Conservation (phyloP, 2,888 invertebrate species). For the Axea sp. region DNA sequence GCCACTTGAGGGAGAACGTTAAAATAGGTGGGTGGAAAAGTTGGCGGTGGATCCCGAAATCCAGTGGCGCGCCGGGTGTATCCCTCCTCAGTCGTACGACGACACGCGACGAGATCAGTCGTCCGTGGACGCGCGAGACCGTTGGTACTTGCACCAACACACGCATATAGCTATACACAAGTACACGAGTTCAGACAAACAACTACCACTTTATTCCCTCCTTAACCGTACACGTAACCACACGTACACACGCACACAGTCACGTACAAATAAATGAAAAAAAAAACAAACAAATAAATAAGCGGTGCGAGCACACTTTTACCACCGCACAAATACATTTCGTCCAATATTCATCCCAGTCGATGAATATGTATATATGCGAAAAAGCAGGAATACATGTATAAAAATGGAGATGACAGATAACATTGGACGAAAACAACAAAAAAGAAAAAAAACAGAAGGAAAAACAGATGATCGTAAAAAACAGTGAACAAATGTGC, state of each 20-base stretch:
- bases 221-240: background rate
- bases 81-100: conserved; percentile 59
- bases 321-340: conserved; percentile 24
- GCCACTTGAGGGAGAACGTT: conserved; percentile 50
- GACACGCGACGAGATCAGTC: conserved; percentile 61
- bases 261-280: conserved; percentile 14
- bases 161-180: background rate
- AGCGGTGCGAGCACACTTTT: conserved; percentile 11
- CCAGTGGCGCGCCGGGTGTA: conserved; percentile 57
- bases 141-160: conserved; percentile 33
- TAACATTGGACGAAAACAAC: conserved; percentile 3
- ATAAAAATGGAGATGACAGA: conserved; percentile 13
- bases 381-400: conserved; percentile 17
- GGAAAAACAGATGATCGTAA: conserved; percentile 18
- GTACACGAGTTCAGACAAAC: conserved; percentile 7
- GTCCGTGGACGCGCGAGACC: conserved; percentile 54
- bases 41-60: conserved; percentile 58
- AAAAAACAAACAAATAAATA: conserved; percentile 5
- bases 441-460: conserved; percentile 10
- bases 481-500: background rate
- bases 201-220: background rate
- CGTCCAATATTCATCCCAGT: background rate
- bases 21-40: conserved; percentile 59
- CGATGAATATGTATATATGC: conserved; percentile 11
- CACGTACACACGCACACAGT: conserved; percentile 1